Evolutionary conservation across 1,140 invertebrate genomes (phyloP), one percentile per base, ranked within the genome.

Genomic region (Lasioglossum baleicum): DNA sequence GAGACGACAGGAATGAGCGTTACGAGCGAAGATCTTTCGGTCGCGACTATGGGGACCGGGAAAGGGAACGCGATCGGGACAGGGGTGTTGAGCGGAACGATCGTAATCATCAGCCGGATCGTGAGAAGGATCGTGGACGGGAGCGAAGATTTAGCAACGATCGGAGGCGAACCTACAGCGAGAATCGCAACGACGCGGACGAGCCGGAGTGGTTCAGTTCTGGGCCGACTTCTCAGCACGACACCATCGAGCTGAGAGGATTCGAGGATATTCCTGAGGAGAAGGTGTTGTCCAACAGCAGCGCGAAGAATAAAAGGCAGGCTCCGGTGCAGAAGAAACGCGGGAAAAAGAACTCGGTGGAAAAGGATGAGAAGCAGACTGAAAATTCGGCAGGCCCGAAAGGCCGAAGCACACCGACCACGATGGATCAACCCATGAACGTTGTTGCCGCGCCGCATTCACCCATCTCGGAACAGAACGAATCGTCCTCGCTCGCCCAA

Each of bases 161-260:
- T 64, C 92, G 93, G 51, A 91, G 94, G 66, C 92, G 94, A 63
- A 92, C 91, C 17, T 93, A 92, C 64, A 94, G 92, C 70, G 91
- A 94, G 10, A 92, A 92, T 66, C 91, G 93, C 51, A 73, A 31
- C 31, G 93, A 94, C 44, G 42, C 11, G 7, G 95, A 95, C 68
- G 95, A 96, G 84, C 96, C 96, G 0, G 95, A 96, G 85, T 96
- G 95, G 95, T 98, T 97, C 89, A 97, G 96, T 89, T 96, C 95
- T 68, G 98, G 97, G 53, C 98, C 98, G 48, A 97, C 96, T 69
- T 98, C 97, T 66, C 97, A 98, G 88, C 94, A 96, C 83, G 98
- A 99, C 84, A 98, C 97, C n/a, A 99, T 99, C 78, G 98, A 99
- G 90, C 92, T 99, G 68, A 95, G 96, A 74, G 98, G 98, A 7